Evolutionary conservation across 1,140 invertebrate species (phyloP), one percentile per base, ranked within the genome.

Genomic region (Drosophila bocqueti): DNA sequence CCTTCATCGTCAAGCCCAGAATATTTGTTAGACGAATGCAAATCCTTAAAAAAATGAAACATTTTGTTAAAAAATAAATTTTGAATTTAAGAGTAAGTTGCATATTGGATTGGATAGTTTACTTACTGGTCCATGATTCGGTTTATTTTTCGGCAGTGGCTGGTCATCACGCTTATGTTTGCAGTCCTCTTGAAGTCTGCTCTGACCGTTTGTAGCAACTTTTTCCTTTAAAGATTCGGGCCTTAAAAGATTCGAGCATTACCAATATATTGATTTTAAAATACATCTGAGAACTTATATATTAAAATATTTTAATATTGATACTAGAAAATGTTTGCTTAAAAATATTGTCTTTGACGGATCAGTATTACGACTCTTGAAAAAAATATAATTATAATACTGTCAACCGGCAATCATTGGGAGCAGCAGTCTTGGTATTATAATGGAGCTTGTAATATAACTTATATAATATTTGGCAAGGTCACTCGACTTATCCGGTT

Each of bases 21-120:
- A 90, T 90, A 92, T 86, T 83, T 86, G 63, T 92, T 92, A 77
- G 85, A 79, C 63, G 84, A 78, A 66, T 86, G 77, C 58, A 84
- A 57, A 75, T 79, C 74, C 90, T 92, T 29, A 47, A 82, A 80
- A 13, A 59, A 40, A 74, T 52, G n/a, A 24, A 24, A 24, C 24
- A 24, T 24, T 24, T 34, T 34, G 31, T 34, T 34, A 2, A 1
- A 10, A 34, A 34, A 34, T 2, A 34, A 8, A 10, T 34, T 34
- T 34, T 10, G 29, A 7, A 31, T 8, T 34, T 34, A 31, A 7
- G 8, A 31, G 8, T 29, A 29, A 29, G 26, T 29, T 29, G 5
- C 26, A 6, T 29, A 29, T 29, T 29, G 4, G 0, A 29, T 29
- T 15, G 6, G 1, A n/a, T 11, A 34, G 18, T 29, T 45, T 68